Conservation (phyloP, 2,113 vertebrate genomes). For the Microtus ochrogaster region DNA sequence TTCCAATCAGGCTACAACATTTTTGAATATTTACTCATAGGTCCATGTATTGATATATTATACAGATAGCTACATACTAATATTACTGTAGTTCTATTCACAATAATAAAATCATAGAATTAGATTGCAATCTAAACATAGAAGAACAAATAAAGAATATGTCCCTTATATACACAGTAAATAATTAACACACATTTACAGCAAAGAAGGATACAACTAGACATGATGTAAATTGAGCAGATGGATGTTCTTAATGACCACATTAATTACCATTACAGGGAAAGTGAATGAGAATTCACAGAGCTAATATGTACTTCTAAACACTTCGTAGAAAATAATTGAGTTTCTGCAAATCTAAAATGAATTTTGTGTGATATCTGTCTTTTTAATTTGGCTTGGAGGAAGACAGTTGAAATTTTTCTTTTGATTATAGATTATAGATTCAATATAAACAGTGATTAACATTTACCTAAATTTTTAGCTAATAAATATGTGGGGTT, state of each 20-base stretch:
- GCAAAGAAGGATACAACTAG: neutral
- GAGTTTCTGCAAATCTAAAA: neutral
- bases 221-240: neutral
- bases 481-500: neutral
- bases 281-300: neutral
- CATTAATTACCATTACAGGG: neutral
- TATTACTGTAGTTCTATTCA: no score
- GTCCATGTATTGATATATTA: neutral
- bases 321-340: conserved; percentile 10
- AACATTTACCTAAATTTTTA: neutral
- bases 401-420: neutral
- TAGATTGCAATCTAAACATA: neutral
- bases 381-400: neutral
- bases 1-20: neutral
- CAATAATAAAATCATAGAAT: neutral
- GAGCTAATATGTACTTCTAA: neutral
- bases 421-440: neutral
- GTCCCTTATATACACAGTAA: neutral
- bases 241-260: conserved; percentile 36
- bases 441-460: neutral
- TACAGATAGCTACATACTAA: neutral
- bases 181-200: neutral
- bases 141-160: neutral
- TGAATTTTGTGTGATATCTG: neutral
- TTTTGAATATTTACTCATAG: neutral